Percentiles rank a stretch among this genome's conserved stretches.
These are phyloP conservation scores for Semotilus atromaculatus DNA, from an alignment of 2,797 vertebrate species.

Conservation along the genomic window DNA sequence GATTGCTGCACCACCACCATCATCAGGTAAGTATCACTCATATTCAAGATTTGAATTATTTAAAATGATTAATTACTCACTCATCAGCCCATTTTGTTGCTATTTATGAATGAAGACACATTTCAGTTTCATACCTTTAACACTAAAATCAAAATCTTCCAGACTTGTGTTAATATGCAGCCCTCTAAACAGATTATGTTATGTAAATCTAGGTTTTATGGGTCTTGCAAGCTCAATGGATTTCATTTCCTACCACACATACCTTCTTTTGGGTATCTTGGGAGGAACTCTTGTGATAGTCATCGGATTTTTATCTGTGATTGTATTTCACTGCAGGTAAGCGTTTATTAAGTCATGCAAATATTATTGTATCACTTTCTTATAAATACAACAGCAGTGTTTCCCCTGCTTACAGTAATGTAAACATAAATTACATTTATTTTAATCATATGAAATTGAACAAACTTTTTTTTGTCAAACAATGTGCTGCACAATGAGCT, in stretches of 20 bases:
- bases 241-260: conserved; percentile 87
- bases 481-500: no score
- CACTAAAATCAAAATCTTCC: background rate
- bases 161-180: conserved; percentile 1
- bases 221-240: conserved; percentile 76
- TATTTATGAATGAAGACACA: background rate
- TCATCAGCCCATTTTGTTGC: background rate
- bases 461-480: no score
- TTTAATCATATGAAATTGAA: no score
- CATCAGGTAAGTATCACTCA: conserved; percentile 74
- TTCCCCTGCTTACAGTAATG: no score
- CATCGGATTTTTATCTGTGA: conserved; percentile 85
- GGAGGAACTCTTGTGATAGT: conserved; percentile 86
- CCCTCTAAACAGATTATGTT: conserved; percentile 56
- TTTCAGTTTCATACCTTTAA: background rate
- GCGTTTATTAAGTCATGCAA: conserved; percentile 41
- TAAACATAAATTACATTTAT: no score
- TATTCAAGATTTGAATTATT: background rate
- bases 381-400: background rate
- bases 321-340: conserved; percentile 84
- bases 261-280: conserved; percentile 88
- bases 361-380: conserved; percentile 1
- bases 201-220: conserved; percentile 71
- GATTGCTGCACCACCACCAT: conserved; percentile 88
- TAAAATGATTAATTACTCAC: background rate